Base-by-base conservation (phyloP, 1,140 invertebrate species). In the Dolichoris vasculosae region DNA sequence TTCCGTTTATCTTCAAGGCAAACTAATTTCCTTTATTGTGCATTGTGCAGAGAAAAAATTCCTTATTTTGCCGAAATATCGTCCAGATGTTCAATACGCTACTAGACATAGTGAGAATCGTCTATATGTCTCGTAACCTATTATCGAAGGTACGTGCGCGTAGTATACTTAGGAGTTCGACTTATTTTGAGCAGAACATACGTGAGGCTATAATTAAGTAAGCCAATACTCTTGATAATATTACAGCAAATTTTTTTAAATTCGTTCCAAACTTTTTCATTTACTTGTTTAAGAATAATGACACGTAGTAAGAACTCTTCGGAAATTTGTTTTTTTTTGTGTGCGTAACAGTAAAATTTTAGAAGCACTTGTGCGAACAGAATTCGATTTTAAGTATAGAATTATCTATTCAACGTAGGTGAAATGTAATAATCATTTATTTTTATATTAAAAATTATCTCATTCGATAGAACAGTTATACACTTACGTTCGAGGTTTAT, bases 1-100 rank as follows among this genome's bases (percentile, higher is more conserved):
- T 40, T 59, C 23, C 13, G 2, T n/a, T 40, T 46, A 46, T 2
- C 7, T 40, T 11, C 30, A 46, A 67, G 46, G 63, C 9, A 43
- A 32, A 48, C 63, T 79, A 84, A 84, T 84, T 79, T 84, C 48
- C 35, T 80, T 84, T 73, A 73, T 84, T 78, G 75, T 17, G 35
- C 23, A 26, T 7, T 32, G 40, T 64, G 11, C 59, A 2, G 59
- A 67, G 40, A 26, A 73, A 67, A 38, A 35, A 23, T 11, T 69
- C 30, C 6, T 35, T 51, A 67, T 32, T 32, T 32, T 4, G 11
- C 2, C 23, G 0, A 9, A 69, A 38, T 69, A 69, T 69, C 15
- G n/a, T 23, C 6, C 4, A 32, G 15, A 20, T 30, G 38, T 71
- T 26, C 1, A 20, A 71, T 71, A 20, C 46, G 59, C 17, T 13